Percentiles rank a stretch among this genome's conserved stretches.
These are phyloP conservation scores for Helobdella robusta DNA, from an alignment of 2,888 invertebrate genomes.

Conservation along the genomic window DNA sequence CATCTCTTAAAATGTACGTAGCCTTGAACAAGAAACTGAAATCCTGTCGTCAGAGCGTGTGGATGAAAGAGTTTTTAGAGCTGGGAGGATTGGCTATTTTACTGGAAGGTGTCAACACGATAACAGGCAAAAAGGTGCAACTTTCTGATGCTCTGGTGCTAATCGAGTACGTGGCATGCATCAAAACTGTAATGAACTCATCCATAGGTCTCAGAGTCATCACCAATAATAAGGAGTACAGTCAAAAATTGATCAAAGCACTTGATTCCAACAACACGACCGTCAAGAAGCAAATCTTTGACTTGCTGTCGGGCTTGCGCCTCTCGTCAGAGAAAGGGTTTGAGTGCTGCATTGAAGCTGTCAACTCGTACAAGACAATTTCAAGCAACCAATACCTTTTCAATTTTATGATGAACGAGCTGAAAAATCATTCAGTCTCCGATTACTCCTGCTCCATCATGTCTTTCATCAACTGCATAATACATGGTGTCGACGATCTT, in stretches of 20 bases:
- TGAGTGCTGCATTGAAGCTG: slow-evolving; percentile 58
- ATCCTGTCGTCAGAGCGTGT: slow-evolving; percentile 36
- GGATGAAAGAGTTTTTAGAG: slow-evolving; percentile 46
- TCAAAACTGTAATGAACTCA: slow-evolving; percentile 64
- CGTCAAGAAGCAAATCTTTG: slow-evolving; percentile 92
- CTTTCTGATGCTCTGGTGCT: slow-evolving; percentile 44
- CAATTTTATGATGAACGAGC: slow-evolving; percentile 75
- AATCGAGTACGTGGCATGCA: slow-evolving; percentile 45
- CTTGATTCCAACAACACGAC: slow-evolving; percentile 78
- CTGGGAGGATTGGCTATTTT: slow-evolving; percentile 39
- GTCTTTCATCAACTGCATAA: slow-evolving; percentile 88
- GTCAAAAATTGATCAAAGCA: slow-evolving; percentile 75
- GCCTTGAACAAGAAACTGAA: slow-evolving; percentile 43
- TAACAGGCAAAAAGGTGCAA: slow-evolving; percentile 41
- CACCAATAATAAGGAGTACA: slow-evolving; percentile 84
- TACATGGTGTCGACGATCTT: slow-evolving; percentile 76
- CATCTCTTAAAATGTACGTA: slow-evolving; percentile 38
- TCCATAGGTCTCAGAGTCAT: slow-evolving; percentile 86
- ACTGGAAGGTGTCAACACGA: slow-evolving; percentile 41
- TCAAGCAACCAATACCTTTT: slow-evolving; percentile 72
- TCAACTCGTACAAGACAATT: slow-evolving; percentile 85
- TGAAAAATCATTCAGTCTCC: slow-evolving; percentile 67
- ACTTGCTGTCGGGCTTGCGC: slow-evolving; percentile 83
- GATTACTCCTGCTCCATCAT: slow-evolving; percentile 84
- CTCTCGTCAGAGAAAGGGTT: slow-evolving; percentile 73